Evolutionary conservation across 2,888 invertebrate genomes (phyloP).

Genomic region (Eledone cirrhosa): DNA sequence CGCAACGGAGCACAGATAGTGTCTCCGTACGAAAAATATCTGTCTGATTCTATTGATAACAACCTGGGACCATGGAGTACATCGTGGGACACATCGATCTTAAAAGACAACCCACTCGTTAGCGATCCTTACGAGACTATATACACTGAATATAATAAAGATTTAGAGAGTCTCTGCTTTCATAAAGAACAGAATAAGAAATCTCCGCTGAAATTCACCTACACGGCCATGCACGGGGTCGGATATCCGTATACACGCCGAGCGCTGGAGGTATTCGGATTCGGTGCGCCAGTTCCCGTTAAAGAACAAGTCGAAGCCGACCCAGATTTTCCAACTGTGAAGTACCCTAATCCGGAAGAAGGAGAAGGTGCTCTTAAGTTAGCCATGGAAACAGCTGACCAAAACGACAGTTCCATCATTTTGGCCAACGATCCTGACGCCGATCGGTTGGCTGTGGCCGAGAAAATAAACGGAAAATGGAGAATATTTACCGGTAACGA

Average conservation of each 20-base stretch:
- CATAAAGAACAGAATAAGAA: conserved; percentile 45
- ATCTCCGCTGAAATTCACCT: conserved; percentile 76
- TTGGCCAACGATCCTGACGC: conserved; percentile 99
- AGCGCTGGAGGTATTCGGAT: conserved; percentile 79
- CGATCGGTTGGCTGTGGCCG: conserved; percentile 92
- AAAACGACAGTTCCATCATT: conserved; percentile 77
- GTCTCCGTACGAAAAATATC: conserved; percentile 87
- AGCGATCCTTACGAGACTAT: conserved; percentile 79
- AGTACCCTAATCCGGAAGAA: conserved; percentile 98
- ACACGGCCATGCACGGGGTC: conserved; percentile 98
- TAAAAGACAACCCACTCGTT: conserved; percentile 70
- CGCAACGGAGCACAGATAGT: conserved; percentile 94
- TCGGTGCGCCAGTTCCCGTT: conserved; percentile 69
- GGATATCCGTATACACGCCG: conserved; percentile 81
- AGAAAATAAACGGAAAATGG: conserved; percentile 83
- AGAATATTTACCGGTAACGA: conserved; percentile 95
- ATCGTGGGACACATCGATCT: conserved; percentile 78
- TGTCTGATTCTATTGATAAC: conserved; percentile 80
- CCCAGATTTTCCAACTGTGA: conserved; percentile 96
- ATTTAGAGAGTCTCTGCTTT: conserved; percentile 46
- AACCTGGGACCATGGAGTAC: conserved; percentile 80
- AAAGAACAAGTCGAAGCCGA: conserved; percentile 79
- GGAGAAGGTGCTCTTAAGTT: conserved; percentile 82
- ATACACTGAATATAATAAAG: conserved; percentile 65
- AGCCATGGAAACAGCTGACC: conserved; percentile 81